A percentile compares a stretch with the other conserved stretches of the same genome.
These are phyloP conservation scores for Lycorma delicatula DNA, from an alignment of 1,140 invertebrate species.

Conservation along the genomic window DNA sequence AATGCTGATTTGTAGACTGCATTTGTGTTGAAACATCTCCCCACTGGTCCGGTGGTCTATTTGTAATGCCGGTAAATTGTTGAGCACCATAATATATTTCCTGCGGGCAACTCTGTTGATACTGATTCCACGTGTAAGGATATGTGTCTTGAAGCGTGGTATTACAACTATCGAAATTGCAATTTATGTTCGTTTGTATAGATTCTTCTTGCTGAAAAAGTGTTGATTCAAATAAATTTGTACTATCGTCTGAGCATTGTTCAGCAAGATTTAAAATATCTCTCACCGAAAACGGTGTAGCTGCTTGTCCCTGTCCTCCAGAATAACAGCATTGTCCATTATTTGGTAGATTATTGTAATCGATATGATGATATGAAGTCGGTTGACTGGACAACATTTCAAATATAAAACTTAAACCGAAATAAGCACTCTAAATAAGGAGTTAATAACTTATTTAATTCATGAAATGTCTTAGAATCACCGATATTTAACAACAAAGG, in stretches of 20 bases:
- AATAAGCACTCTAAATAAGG: too few relatives aligned
- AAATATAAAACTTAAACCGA: too few relatives aligned
- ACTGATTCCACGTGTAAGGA: background rate
- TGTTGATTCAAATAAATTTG: background rate
- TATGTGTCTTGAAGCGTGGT: background rate
- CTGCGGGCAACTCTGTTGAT: background rate
- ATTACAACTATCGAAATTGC: background rate
- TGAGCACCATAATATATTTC: background rate
- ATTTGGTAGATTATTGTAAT: too few relatives aligned
- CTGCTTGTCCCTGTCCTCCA: too few relatives aligned
- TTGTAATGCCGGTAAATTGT: background rate
- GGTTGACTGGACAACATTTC: too few relatives aligned
- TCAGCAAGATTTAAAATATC: slow-evolving; percentile 36
- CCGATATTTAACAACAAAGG: too few relatives aligned
- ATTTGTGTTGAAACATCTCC: background rate
- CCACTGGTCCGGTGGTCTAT: background rate
- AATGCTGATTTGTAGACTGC: background rate
- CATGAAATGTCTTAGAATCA: too few relatives aligned
- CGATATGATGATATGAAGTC: too few relatives aligned
- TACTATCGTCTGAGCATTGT: background rate
- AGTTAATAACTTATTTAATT: too few relatives aligned
- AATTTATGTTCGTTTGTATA: slow-evolving; percentile 1
- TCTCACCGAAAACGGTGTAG: slow-evolving; percentile 38
- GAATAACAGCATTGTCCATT: too few relatives aligned
- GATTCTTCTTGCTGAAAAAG: background rate